Conservation (phyloP, 2,797 vertebrate species). For the Percopsis omiscomaycus region DNA sequence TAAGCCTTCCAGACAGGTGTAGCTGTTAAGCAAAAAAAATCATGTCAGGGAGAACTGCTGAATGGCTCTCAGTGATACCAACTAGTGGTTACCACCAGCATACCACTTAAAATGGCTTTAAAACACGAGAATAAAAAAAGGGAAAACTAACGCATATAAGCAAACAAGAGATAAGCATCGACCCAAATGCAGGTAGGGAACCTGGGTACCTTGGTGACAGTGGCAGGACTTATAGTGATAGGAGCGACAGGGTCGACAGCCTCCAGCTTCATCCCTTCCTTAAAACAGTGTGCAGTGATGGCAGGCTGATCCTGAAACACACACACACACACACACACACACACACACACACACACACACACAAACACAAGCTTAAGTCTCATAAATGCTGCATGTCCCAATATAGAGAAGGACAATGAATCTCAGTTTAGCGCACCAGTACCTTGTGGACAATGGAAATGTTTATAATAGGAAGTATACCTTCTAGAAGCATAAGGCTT, state of each 20-base stretch:
- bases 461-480: background rate
- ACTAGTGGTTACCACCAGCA: too few species aligned
- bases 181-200: constrained; percentile 1
- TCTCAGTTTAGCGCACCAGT: background rate
- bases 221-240: constrained; percentile 91
- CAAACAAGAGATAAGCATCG: constrained; percentile 7
- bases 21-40: background rate
- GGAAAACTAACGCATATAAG: background rate
- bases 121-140: constrained; percentile 10
- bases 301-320: constrained; percentile 84
- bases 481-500: constrained; percentile 7
- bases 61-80: too few species aligned
- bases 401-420: background rate
- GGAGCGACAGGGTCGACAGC: constrained; percentile 89
- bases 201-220: constrained; percentile 88
- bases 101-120: too few species aligned
- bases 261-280: constrained; percentile 94
- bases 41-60: background rate
- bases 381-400: background rate
- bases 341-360: constrained; percentile 6
- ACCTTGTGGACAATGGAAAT: background rate
- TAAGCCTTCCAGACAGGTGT: constrained; percentile 1
- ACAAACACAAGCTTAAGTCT: background rate
- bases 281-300: constrained; percentile 85
- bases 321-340: constrained; percentile 12